Percentiles rank a stretch among this genome's conserved stretches.
Conservation (phyloP, 2,888 invertebrate species). For the Schizaphis graminum region DNA sequence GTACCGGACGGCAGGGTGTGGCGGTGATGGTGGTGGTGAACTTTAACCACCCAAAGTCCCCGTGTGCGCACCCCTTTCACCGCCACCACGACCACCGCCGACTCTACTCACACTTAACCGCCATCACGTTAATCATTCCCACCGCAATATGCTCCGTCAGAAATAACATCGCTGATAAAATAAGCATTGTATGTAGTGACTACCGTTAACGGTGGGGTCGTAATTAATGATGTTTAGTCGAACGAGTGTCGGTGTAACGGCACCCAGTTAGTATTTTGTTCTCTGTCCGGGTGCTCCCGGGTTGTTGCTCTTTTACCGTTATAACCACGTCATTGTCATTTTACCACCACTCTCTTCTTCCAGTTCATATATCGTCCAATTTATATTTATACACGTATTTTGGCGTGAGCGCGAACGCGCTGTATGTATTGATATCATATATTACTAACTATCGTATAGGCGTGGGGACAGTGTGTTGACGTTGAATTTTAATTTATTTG, state of each 20-base stretch:
- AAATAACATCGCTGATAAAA: conserved; percentile 42
- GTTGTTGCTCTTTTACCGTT: neutral
- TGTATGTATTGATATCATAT: neutral
- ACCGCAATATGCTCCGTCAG: conserved; percentile 28
- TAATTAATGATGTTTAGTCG: conserved; percentile 43
- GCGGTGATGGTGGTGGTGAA: neutral
- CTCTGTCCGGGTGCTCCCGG: neutral
- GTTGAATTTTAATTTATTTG: neutral
- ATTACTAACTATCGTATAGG: neutral
- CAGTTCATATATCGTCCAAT: neutral
- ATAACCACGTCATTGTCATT: neutral
- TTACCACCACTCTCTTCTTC: neutral
- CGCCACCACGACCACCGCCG: neutral
- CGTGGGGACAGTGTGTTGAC: neutral
- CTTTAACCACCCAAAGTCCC: conserved; percentile 18
- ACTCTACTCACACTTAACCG: neutral
- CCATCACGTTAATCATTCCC: conserved; percentile 14
- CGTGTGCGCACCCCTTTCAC: neutral
- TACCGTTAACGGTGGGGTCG: conserved; percentile 17
- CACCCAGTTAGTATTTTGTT: conserved; percentile 27
- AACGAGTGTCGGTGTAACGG: conserved; percentile 41
- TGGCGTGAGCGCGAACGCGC: neutral
- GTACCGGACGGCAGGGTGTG: neutral
- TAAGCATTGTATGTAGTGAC: conserved; percentile 28
- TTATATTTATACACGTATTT: neutral